Evolutionary conservation across 2,797 vertebrate species (phyloP).

Genomic region (Acomys russatus): DNA sequence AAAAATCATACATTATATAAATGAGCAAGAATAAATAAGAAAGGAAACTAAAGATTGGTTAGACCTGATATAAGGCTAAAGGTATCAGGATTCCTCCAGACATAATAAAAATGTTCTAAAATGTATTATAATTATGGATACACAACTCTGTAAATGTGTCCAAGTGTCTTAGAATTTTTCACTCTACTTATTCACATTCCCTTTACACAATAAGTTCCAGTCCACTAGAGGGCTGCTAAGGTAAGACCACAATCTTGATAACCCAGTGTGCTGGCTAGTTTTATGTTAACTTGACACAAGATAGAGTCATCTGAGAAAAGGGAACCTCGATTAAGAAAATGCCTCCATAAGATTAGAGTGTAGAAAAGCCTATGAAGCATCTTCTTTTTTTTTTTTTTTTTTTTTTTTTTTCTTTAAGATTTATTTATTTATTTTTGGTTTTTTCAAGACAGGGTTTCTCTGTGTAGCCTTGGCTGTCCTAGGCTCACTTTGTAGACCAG

Average conservation of each 20-base stretch:
- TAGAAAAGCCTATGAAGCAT: neutral
- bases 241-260: constrained; percentile 22
- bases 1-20: constrained; percentile 52
- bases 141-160: constrained; percentile 18
- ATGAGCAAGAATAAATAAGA: neutral
- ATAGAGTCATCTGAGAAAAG: neutral
- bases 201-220: constrained; percentile 52
- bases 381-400: neutral
- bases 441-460: no score
- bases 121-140: neutral
- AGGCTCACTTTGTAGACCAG: no score
- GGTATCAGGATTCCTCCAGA: neutral
- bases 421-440: no score
- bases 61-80: no score
- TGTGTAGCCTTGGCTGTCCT: no score
- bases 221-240: neutral
- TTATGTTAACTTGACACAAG: neutral
- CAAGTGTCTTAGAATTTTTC: neutral
- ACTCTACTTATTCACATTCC: neutral
- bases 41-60: neutral
- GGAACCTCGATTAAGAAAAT: neutral
- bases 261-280: neutral
- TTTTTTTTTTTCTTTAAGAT: no score
- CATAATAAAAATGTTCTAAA: constrained; percentile 52
- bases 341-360: neutral